phyloP scores from a whole-genome alignment of 2,888 invertebrate species.

The Galerucella calmariensis region DNA sequence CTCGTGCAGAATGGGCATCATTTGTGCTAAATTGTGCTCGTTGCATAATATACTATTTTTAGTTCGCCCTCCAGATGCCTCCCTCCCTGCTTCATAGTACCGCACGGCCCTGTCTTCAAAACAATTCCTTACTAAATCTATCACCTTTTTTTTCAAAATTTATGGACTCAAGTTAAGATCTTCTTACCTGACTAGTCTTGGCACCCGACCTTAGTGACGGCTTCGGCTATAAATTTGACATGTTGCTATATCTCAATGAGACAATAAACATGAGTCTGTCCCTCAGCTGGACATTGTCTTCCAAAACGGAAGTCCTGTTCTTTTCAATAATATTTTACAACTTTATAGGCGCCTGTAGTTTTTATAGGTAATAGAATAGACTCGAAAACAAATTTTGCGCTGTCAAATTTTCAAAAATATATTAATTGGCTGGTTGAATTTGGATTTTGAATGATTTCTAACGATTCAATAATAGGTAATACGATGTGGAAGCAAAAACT shows the following conservation, averaged over 20 bases:
- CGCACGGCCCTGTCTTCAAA: no score
- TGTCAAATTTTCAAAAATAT: not conserved
- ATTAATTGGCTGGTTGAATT: no score
- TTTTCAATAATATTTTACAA: conserved; percentile 39
- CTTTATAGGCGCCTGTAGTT: conserved; percentile 37
- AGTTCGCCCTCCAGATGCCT: no score
- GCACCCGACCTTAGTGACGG: conserved; percentile 11
- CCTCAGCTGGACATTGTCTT: conserved; percentile 36
- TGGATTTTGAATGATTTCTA: no score
- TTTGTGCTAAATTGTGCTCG: no score
- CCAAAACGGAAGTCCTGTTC: conserved; percentile 34
- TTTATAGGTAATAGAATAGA: not conserved
- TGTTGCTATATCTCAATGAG: conserved; percentile 20
- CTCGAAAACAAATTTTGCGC: not conserved
- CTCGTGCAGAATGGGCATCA: no score
- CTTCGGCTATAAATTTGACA: conserved; percentile 27
- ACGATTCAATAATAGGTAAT: no score
- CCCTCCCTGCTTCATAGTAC: no score
- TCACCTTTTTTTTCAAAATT: not conserved
- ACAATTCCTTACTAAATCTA: not conserved
- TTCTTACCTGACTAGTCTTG: not conserved
- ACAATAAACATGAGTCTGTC: conserved; percentile 23
- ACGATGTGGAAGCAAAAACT: no score
- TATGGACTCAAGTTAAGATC: not conserved
- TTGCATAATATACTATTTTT: no score